Percentiles rank a stretch among this genome's conserved stretches.
Evolutionary conservation across 2,888 invertebrate species (phyloP).

Genomic region (Polylopha cassiicola): DNA sequence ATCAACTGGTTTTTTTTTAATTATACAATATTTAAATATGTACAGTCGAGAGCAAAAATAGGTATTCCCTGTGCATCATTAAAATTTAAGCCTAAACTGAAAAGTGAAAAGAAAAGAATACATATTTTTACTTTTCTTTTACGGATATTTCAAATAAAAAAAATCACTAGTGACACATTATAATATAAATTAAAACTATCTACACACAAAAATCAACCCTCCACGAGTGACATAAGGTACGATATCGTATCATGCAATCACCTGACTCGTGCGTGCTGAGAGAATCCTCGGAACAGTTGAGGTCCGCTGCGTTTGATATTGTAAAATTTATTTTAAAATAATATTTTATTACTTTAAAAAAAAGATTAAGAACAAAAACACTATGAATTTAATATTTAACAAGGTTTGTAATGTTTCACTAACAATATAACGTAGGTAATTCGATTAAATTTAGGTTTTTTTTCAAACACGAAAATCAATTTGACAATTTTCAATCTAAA

Average conservation of each 20-base stretch:
- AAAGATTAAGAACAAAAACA: not conserved
- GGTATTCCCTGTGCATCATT: too few relatives aligned
- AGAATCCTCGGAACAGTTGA: conserved; percentile 88
- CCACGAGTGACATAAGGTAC: conserved; percentile 30
- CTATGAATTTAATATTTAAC: not conserved
- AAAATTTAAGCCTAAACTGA: too few relatives aligned
- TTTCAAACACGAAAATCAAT: too few relatives aligned
- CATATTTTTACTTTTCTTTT: too few relatives aligned
- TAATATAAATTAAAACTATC: conserved; percentile 26
- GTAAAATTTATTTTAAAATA: conserved; percentile 23
- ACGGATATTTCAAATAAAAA: conserved; percentile 11
- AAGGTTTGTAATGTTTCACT: too few relatives aligned
- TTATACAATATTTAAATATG: too few relatives aligned
- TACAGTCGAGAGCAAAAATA: too few relatives aligned
- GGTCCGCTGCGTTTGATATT: conserved; percentile 79
- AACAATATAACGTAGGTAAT: too few relatives aligned
- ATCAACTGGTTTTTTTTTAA: too few relatives aligned
- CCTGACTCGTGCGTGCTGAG: conserved; percentile 89
- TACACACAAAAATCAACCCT: conserved; percentile 45
- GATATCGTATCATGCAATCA: conserved; percentile 72
- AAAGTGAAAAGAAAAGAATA: too few relatives aligned
- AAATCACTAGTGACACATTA: conserved; percentile 19
- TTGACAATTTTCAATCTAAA: too few relatives aligned
- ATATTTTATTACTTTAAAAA: not conserved
- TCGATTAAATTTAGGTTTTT: too few relatives aligned